Evolutionary conservation across 2,888 invertebrate genomes (phyloP).

Genomic region (Eristalis arbustorum): DNA sequence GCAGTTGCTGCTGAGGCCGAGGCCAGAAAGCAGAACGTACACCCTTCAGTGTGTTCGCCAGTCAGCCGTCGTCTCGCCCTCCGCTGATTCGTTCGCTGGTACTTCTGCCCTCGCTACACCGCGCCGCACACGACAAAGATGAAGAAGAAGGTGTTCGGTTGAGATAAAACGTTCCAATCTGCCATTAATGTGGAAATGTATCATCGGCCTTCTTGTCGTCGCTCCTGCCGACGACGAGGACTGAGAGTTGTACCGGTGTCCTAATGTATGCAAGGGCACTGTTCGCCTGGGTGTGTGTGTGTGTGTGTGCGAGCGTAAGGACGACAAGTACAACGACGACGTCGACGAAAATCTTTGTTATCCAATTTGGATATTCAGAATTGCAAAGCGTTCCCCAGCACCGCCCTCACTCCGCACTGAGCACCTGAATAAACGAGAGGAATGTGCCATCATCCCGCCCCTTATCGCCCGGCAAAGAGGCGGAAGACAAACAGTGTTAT

Average conservation of each 20-base stretch:
- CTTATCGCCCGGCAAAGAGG: slow-evolving; percentile 35
- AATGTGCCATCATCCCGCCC: background rate
- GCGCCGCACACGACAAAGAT: slow-evolving; percentile 44
- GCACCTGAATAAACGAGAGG: background rate
- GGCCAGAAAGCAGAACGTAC: slow-evolving; percentile 26
- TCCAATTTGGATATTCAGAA: slow-evolving; percentile 67
- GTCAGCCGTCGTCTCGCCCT: background rate
- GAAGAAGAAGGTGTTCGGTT: slow-evolving; percentile 69
- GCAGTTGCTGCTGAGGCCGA: slow-evolving; percentile 48
- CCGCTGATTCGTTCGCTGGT: too few species aligned
- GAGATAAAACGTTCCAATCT: slow-evolving; percentile 69
- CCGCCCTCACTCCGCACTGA: background rate
- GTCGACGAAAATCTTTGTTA: slow-evolving; percentile 65
- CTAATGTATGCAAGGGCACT: slow-evolving; percentile 37
- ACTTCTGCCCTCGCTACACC: too few species aligned
- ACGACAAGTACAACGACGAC: background rate
- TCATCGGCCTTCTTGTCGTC: slow-evolving; percentile 64
- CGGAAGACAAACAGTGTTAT: slow-evolving; percentile 70
- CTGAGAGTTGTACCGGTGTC: background rate
- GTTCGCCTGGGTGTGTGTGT: background rate
- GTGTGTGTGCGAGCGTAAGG: background rate
- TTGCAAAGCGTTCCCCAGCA: slow-evolving; percentile 49
- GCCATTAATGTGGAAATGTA: slow-evolving; percentile 69
- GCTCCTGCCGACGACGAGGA: background rate
- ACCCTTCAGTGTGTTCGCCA: background rate